Evolutionary conservation across 2,888 invertebrate genomes (phyloP), one percentile per base, ranked within the genome.

Genomic region (Anthophora plumipes): DNA sequence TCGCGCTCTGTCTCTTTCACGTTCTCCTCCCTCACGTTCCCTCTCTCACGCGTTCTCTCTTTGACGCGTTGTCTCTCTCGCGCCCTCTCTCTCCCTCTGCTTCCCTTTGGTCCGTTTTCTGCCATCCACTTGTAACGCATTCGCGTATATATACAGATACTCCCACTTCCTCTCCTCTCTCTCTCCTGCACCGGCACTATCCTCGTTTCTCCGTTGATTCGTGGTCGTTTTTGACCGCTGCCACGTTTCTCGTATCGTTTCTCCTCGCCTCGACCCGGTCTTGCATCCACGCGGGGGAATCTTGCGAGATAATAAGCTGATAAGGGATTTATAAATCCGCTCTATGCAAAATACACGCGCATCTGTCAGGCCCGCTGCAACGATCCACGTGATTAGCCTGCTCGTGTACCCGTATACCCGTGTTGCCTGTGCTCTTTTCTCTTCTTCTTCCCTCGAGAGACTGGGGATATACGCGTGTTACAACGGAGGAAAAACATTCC

Each of bases 251-350:
- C 68, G 84, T 60, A 77, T 80, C 83, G 77, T 71, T 74, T 57
- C 74, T 66, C 70, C 71, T 68, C 57, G 63, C 68, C 70, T 25
- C 67, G 25, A 55, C 60, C 61, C 25, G 50, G 17, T 75, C 59
- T 54, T 37, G 55, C 37, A 77, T 83, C 74, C 73, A 59, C 72
- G 37, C 69, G 50, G 75, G 69, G 39, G 84, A 82, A 77, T 87
- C 85, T 79, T 60, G 72, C 72, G 63, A 75, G 85, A 85, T 87
- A 86, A 85, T 82, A 78, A 63, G 74, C 76, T 71, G 77, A 87
- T 86, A 79, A 86, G 82, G 60, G 63, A 83, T 71, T 85, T 74
- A 73, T 79, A 80, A 73, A 76, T 76, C 79, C 67, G 64, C 76
- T 70, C 68, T 70, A 72, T 80, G 80, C 76, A 77, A 80, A 78